Percentiles rank a stretch among this genome's conserved stretches.
Evolutionary conservation across 2,888 invertebrate genomes (phyloP).

Genomic region (Rosalia funebris): DNA sequence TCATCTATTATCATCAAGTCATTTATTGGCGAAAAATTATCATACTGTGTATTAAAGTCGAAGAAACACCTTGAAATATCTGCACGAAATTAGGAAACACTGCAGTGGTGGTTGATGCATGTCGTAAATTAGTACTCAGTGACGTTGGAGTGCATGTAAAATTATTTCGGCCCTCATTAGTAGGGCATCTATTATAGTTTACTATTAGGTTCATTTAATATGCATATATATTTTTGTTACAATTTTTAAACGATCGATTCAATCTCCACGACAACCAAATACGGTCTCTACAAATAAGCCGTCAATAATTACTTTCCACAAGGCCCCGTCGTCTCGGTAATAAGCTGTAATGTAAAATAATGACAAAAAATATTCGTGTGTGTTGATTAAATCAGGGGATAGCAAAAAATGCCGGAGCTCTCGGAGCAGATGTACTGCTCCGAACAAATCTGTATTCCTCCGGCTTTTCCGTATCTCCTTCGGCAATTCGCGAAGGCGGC

Average conservation of each 20-base stretch:
- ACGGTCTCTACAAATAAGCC: not conserved
- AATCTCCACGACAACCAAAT: conserved; percentile 7
- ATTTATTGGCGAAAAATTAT: too few species aligned
- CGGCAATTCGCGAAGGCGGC: conserved; percentile 92
- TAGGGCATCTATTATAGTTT: too few species aligned
- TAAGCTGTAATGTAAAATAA: not conserved
- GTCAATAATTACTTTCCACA: not conserved
- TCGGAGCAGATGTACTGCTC: conserved; percentile 81
- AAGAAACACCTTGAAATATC: too few species aligned
- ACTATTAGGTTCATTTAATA: too few species aligned
- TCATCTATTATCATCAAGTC: too few species aligned
- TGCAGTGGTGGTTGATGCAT: too few species aligned
- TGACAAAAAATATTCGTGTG: not conserved
- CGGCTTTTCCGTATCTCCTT: conserved; percentile 82
- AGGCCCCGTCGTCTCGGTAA: not conserved
- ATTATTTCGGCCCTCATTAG: too few species aligned
- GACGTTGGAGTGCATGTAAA: too few species aligned
- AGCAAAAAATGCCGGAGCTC: conserved; percentile 69
- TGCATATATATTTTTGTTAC: not conserved
- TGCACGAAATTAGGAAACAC: too few species aligned
- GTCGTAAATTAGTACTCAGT: too few species aligned
- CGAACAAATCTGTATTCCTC: conserved; percentile 85
- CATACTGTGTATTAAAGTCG: too few species aligned
- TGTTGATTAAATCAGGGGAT: not conserved
- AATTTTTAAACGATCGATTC: conserved; percentile 2